Evolutionary conservation across 2,888 invertebrate species (phyloP).

Genomic region (Cristatella mucedo): DNA sequence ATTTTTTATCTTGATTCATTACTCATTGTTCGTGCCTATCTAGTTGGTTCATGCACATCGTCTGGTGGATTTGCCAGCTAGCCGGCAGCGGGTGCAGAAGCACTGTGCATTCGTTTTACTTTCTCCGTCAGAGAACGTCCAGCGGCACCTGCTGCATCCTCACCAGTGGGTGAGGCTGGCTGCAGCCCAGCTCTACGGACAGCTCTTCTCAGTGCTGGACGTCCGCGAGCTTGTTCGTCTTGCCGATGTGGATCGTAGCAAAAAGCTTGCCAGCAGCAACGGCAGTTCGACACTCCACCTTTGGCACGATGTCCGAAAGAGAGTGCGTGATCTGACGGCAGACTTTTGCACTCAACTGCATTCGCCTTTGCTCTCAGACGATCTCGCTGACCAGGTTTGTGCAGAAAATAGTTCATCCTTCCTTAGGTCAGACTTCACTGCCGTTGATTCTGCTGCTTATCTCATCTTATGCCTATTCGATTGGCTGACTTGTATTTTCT

Average conservation of each 20-base stretch:
- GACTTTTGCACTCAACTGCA: conserved; percentile 27
- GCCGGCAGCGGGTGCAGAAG: too few species aligned
- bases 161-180: conserved; percentile 71
- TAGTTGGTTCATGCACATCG: too few species aligned
- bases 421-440: not conserved
- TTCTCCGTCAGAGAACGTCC: conserved; percentile 20
- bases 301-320: not conserved
- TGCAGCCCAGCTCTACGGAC: conserved; percentile 58
- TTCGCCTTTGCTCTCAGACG: conserved; percentile 45
- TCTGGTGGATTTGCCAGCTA: too few species aligned
- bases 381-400: conserved; percentile 54
- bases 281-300: conserved; percentile 15
- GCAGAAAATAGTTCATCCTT: not conserved
- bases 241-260: not conserved
- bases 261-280: conserved; percentile 9
- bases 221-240: conserved; percentile 48
- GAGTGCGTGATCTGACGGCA: conserved; percentile 24
- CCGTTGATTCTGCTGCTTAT: not conserved
- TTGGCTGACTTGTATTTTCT: not conserved
- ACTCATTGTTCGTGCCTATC: too few species aligned
- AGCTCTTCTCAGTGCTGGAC: conserved; percentile 51
- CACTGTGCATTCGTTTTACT: too few species aligned
- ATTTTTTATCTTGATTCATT: too few species aligned
- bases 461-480: not conserved
- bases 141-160: conserved; percentile 53